Evolutionary conservation across 2,888 invertebrate genomes (phyloP), one percentile per base, ranked within the genome.

Genomic region (Chouioia cunea): DNA sequence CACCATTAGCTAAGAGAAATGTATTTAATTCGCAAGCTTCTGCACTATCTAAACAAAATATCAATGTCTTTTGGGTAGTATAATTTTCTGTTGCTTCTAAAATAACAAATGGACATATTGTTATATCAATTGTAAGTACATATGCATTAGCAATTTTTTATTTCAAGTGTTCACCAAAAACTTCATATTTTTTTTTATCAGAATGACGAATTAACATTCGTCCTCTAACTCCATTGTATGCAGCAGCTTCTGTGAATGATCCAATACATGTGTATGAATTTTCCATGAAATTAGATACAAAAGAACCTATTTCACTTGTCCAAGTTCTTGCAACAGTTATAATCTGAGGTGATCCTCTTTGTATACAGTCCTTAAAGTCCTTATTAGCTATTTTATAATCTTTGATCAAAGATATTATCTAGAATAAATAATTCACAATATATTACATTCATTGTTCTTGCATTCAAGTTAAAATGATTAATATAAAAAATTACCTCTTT

Each of bases 191-290:
- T 82, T 90, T 91, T 2, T 85, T 83, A 2, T 85, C 81, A 10
- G 86, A 83, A 27, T 83, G 81, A 1, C 85, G 69, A 69, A 89
- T 81, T 70, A 87, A 85, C 27, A 89, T 79, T 15, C 85, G 84
- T 56, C 89, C 85, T 79, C 86, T 71, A 75, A 88, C 85, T 81
- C 89, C 76, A n/a, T 91, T 91, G 84, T 92, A 94, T 15, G 93
- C 85, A 0, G 93, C 90, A 57, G 93, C 93, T 85, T 95, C 94
- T 76, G 93, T 88, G 76, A 90, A 90, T 22, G 93, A 91, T 0
- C 91, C 90, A 66, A 95, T 91, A 67, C 92, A 90, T 4, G 94
- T 85, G 0, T 91, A 86, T 0, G 93, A 90, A 77, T 90, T 88
- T 0, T 88, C 86, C 16, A 91, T 81, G 47, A 81, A 87, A 54